Evolutionary conservation across 2,113 vertebrate species (phyloP).

Genomic region (Nothoprocta pentlandii): DNA sequence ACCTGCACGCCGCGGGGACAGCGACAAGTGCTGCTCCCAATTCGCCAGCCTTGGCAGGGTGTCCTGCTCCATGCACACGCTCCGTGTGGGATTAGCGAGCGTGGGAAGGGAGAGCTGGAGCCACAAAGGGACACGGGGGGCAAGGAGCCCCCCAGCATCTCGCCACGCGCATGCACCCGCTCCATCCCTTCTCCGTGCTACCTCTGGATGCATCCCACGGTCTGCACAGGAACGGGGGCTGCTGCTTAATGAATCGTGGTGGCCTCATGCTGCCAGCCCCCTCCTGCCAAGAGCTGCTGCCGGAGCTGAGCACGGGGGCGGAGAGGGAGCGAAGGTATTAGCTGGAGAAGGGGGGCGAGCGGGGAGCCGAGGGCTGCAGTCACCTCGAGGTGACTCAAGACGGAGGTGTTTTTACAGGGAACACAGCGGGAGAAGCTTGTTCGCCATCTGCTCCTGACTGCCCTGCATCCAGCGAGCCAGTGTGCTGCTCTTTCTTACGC

Average conservation of each 20-base stretch:
- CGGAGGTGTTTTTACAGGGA: neutral
- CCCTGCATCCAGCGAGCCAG: neutral
- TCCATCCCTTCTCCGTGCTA: neutral
- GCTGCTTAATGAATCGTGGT: fast-evolving
- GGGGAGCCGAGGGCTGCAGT: neutral
- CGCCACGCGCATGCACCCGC: neutral
- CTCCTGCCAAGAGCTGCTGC: neutral
- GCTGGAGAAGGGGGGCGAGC: neutral
- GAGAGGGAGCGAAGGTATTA: neutral
- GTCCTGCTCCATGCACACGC: neutral
- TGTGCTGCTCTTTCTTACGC: neutral
- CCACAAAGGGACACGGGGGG: neutral
- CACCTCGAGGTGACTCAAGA: neutral
- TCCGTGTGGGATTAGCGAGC: fast-evolving
- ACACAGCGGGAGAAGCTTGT: neutral
- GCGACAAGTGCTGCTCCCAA: neutral
- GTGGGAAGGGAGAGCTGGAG: neutral
- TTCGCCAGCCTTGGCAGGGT: fast-evolving
- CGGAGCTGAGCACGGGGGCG: fast-evolving
- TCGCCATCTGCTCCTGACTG: neutral
- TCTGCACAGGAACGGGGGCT: neutral
- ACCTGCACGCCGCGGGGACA: fast-evolving
- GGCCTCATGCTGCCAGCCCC: fast-evolving
- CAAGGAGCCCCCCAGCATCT: fast-evolving
- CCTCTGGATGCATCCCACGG: neutral